These are phyloP conservation scores for Dasypus novemcinctus DNA, from an alignment of 2,113 vertebrate species.

Conservation along the genomic window DNA sequence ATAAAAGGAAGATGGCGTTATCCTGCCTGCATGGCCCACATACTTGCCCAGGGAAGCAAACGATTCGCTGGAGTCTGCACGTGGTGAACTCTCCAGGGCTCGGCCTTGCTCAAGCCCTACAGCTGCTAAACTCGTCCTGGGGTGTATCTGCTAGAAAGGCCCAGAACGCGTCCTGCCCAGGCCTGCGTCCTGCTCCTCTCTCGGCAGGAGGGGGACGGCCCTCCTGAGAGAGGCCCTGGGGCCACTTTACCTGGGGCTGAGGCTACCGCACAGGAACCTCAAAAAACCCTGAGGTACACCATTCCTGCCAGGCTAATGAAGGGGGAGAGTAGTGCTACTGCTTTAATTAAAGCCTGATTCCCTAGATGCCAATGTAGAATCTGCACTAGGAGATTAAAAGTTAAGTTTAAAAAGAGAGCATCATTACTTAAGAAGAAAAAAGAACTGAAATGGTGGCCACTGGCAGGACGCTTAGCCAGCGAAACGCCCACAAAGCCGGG, in stretches of 20 bases:
- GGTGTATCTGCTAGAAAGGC: not conserved
- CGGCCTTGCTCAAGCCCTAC: not conserved
- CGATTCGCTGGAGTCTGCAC: not conserved
- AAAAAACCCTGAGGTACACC: not conserved
- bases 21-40: not conserved
- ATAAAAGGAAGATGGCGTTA: not conserved
- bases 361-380: not conserved
- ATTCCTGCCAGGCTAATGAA: not conserved
- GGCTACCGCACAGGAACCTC: not conserved
- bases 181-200: too few species aligned
- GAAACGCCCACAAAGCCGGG: not conserved
- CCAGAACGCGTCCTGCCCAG: too few species aligned
- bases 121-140: not conserved
- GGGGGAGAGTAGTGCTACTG: not conserved
- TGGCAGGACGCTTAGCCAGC: not conserved
- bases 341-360: not conserved
- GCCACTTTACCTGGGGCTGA: not conserved
- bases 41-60: not conserved
- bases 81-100: not conserved
- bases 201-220: not conserved
- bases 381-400: not conserved
- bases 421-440: not conserved
- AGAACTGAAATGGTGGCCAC: not conserved
- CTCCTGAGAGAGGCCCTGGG: not conserved
- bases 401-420: not conserved